Evolutionary conservation across 2,888 invertebrate genomes (phyloP).

Genomic region (Clanis bilineata): DNA sequence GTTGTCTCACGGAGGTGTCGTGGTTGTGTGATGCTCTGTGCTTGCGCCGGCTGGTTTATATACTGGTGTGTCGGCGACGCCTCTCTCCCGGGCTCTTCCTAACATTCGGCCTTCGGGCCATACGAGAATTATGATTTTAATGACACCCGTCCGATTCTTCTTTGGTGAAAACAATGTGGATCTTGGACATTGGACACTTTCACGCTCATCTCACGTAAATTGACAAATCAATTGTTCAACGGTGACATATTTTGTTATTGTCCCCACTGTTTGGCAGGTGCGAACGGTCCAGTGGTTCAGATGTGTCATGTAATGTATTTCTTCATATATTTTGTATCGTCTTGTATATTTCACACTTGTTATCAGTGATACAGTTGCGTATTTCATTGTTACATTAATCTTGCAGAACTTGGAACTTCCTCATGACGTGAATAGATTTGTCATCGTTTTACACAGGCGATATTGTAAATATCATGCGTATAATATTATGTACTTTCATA

Average conservation of each 20-base stretch:
- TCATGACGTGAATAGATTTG: too few relatives aligned
- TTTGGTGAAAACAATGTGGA: constrained; percentile 78
- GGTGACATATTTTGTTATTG: not conserved
- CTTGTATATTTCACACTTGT: not conserved
- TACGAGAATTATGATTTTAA: constrained; percentile 81
- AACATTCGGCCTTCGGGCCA: constrained; percentile 79
- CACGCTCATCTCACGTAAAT: constrained; percentile 35
- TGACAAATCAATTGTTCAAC: constrained; percentile 9
- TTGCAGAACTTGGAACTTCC: not conserved
- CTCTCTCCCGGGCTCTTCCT: constrained; percentile 80
- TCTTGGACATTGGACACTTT: constrained; percentile 63
- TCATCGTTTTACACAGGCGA: too few relatives aligned
- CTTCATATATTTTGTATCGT: not conserved
- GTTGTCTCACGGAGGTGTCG: constrained; percentile 79
- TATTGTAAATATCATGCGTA: too few relatives aligned
- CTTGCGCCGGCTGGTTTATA: constrained; percentile 65
- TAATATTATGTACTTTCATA: too few relatives aligned
- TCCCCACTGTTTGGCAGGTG: not conserved
- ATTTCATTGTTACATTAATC: not conserved
- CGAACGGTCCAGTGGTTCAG: not conserved
- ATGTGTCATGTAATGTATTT: not conserved
- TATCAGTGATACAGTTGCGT: not conserved
- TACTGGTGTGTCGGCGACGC: constrained; percentile 65
- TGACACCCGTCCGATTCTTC: constrained; percentile 75
- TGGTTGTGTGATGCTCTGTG: constrained; percentile 77